phyloP scores from a whole-genome alignment of 2,797 vertebrate species.

The Pogonophryne albipinna region DNA sequence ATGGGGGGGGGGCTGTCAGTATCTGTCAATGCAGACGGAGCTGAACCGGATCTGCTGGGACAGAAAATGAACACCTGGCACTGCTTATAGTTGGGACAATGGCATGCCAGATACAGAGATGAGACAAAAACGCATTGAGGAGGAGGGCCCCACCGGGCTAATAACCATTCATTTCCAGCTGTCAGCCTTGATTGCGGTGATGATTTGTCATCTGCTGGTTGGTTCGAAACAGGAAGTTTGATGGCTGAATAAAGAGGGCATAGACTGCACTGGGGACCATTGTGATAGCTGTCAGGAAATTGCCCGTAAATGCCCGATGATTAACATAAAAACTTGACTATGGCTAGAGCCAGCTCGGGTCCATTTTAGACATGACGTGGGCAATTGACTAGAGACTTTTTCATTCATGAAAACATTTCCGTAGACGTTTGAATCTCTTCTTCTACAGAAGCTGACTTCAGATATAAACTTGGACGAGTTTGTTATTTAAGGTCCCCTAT shows the following conservation, averaged over 20 bases:
- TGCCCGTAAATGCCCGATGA: conserved; percentile 39
- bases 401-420: not conserved
- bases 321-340: conserved; percentile 41
- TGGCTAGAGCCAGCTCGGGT: not conserved
- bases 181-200: conserved; percentile 66
- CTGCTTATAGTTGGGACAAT: conserved; percentile 53
- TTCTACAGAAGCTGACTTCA: not conserved
- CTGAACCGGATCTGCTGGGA: conserved; percentile 61
- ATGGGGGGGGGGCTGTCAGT: conserved; percentile 44
- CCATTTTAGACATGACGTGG: conserved; percentile 25
- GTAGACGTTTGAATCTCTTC: not conserved
- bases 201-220: conserved; percentile 59
- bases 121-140: conserved; percentile 30
- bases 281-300: conserved; percentile 49
- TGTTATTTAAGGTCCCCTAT: too few species aligned
- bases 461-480: too few species aligned
- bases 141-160: conserved; percentile 59
- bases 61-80: conserved; percentile 75
- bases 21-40: conserved; percentile 52
- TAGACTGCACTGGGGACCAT: conserved; percentile 29
- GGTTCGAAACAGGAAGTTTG: conserved; percentile 50
- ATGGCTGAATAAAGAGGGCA: conserved; percentile 53
- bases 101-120: conserved; percentile 42
- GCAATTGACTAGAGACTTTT: conserved; percentile 3
- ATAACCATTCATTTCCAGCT: conserved; percentile 72